Conservation (phyloP, 30 jellyfish, hydroid and myxozoan species). For the Pseudorhiza aurosa region DNA sequence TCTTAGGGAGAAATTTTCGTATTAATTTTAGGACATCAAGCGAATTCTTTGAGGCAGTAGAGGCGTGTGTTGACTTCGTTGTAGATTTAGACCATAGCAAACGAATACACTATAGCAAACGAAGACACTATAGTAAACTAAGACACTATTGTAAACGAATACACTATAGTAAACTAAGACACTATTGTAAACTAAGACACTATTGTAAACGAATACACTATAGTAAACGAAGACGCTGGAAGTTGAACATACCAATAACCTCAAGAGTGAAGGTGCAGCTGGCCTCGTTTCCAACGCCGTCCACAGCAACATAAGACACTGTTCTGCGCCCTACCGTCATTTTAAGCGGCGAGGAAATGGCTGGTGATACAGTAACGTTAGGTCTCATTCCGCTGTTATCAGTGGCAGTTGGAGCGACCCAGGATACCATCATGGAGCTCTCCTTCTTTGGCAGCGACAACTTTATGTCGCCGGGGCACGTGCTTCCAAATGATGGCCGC, state of each 20-base stretch:
- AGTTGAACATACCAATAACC: conserved; percentile 67
- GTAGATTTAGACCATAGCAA: too few species aligned
- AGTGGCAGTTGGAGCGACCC: conserved; percentile 77
- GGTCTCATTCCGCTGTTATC: conserved; percentile 83
- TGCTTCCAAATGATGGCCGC: conserved; percentile 59
- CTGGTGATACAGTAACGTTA: conserved; percentile 45
- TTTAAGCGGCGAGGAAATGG: conserved; percentile 38
- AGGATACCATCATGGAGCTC: conserved; percentile 28
- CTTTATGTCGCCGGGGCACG: conserved; percentile 23
- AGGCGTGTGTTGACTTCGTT: too few species aligned
- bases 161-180: too few species aligned
- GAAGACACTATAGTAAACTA: too few species aligned
- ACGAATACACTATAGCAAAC: too few species aligned
- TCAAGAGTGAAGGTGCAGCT: conserved; percentile 45
- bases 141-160: too few species aligned
- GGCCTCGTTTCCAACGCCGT: conserved; percentile 64
- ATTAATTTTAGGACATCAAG: too few species aligned
- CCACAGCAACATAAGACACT: conserved; percentile 70
- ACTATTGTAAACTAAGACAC: too few species aligned
- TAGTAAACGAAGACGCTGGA: too few species aligned
- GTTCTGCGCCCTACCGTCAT: conserved; percentile 32
- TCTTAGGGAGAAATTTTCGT: too few species aligned
- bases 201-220: too few species aligned
- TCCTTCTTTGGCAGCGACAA: conserved; percentile 65
- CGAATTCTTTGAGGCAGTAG: too few species aligned